Base-by-base conservation (phyloP, 37 sponge, comb jelly and placozoan genomes). In the Halisarca cf. caerulea region DNA sequence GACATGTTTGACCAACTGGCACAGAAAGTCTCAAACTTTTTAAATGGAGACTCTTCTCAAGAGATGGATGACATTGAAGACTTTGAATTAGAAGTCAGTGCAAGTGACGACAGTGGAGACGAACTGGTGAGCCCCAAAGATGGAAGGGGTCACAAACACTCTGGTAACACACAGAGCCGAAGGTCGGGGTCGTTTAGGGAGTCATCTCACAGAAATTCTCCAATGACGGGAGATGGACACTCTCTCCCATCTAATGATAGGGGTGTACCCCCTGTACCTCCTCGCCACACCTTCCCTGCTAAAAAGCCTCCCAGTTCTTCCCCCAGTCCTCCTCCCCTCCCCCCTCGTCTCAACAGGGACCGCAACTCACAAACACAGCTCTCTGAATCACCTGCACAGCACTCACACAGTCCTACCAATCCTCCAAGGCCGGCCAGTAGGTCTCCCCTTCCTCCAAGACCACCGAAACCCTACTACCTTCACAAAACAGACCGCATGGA, bases 61-160 rank as follows among this genome's bases (percentile, higher is more conserved):
- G 77, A 74, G 2, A 39, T 40, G 42, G 42, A 40, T 37, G 77
- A 74, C 21, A 74, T 74, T 41, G 77, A 74, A 39, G 77, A 74
- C 14, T 74, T 74, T 74, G 77, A 74, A 39, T 21, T 74, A 23
- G 77, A 74, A 39, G 77, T 74, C 8, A 74, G 77, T 41, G 77
- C 77, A 0, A 74, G 77, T 7, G 77, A 74, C 41, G 77, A 74
- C 44, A 74, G 77, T 74, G 77, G 77, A 74, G 77, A 74, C 41
- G 77, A 74, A 25, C 11, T 47, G 11, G 9, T 11, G 9, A 11
- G 11, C 6, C 11, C 51, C 51, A 47, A 11, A 47, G 51, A 43
- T 44, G 77, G 41, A 1, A 20, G 18, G 18, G 6, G 2, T 43
- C 32, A 43, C 38, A 37, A 44, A 30, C 60, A 59, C 60, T 47